A percentile compares a stretch with the other conserved stretches of the same genome.
Conservation (phyloP, 2,888 invertebrate species). For the Amiota minor region DNA sequence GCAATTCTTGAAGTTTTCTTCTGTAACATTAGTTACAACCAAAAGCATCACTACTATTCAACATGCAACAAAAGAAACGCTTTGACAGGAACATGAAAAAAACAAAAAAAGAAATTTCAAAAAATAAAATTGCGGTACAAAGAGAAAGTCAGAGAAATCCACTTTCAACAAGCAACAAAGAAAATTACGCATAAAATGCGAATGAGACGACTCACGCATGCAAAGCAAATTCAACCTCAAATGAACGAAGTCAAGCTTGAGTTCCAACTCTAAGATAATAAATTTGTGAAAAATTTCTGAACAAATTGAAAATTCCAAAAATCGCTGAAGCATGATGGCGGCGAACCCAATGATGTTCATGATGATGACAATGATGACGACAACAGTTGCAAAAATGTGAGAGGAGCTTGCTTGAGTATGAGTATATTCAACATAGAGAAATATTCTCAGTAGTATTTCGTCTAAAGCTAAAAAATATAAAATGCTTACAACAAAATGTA, state of each 20-base stretch:
- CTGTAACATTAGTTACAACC: too few relatives aligned
- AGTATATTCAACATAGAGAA: neutral
- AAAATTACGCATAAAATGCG: neutral
- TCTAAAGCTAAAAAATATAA: constrained; percentile 48
- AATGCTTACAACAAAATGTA: constrained; percentile 60
- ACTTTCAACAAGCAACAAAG: neutral
- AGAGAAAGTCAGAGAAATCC: neutral
- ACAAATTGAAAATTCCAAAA: constrained; percentile 66
- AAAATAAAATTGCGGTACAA: neutral
- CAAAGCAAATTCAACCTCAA: too few relatives aligned
- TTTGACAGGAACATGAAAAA: too few relatives aligned
- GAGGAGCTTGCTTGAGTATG: neutral
- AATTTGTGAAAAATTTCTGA: constrained; percentile 57
- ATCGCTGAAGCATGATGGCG: constrained; percentile 58
- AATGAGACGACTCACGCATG: too few relatives aligned
- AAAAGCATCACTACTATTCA: neutral
- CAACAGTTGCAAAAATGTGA: constrained; percentile 15
- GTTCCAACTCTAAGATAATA: too few relatives aligned
- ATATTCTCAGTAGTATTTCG: neutral
- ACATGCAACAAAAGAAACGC: neutral
- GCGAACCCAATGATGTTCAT: too few relatives aligned
- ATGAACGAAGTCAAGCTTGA: too few relatives aligned
- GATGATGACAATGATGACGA: too few relatives aligned
- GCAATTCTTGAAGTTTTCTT: too few relatives aligned
- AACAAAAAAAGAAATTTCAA: neutral